Evolutionary conservation across 2,797 vertebrate genomes (phyloP), one percentile per base, ranked within the genome.

Genomic region (Tolypeutes matacus): DNA sequence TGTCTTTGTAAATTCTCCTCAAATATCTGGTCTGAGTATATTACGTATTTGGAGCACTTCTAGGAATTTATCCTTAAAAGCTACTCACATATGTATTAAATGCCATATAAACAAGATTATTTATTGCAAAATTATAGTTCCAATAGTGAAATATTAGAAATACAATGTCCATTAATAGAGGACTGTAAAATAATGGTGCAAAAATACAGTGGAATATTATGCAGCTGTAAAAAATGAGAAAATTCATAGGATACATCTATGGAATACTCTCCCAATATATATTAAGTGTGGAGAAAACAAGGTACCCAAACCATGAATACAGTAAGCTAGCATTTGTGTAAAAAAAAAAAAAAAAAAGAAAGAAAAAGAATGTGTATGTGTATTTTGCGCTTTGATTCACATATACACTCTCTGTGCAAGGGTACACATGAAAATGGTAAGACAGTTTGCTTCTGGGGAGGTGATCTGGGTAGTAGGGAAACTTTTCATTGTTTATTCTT

Each of bases 121-220:
- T 92, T 14, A 84, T 23, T 85, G 12, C 20, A 94, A 82, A 23
- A 65, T 46, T 70, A 6, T 84, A 95, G 76, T 86, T 86, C 51
- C 83, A 93, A 60, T 80, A 90, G n/a, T 85, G 39, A 87, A 77
- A 36, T 92, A 62, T 92, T 84, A 76, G 70, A 95, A 92, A 76
- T 85, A 80, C 42, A 84, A 53, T 72, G 39, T 84, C 62, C 31
- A 36, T 56, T 39, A 93, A 39, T 1, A 89, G 18, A 93, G 15
- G 42, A 84, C 27, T 93, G 7, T 69, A 91, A 76, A 86, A 82
- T 84, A 97, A 90, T 60, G 31, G 70, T 42, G 17, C 51, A 86
- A 84, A 17, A 70, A 49, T 46, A 86, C 0, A 84, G 51, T 96
- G 13, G 78, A 86, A 72, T 77, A 83, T 75, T 92, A 83, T 29